Evolutionary conservation across 2,113 vertebrate species (phyloP), one percentile per base, ranked within the genome.

Genomic region (Nestor notabilis): DNA sequence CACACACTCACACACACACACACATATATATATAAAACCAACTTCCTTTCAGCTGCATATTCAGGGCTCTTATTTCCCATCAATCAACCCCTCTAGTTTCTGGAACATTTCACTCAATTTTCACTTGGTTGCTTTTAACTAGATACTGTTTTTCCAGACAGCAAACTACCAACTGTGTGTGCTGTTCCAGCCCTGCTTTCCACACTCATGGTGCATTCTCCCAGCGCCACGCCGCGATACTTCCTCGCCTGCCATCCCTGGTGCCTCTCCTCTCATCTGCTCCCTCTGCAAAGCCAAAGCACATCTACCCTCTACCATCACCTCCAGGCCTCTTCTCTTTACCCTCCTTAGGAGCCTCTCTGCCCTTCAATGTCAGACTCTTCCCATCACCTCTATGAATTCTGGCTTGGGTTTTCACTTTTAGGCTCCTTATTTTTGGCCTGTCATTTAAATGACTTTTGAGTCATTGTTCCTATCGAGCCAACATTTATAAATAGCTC

Each of bases 401-500:
- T 80, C 82, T 66, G 25, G 44, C 46, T 79, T 86, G 28, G 28
- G n/a, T 86, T 95, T 94, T 66, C 69, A 65, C 35, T 93, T 84
- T 69, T 29, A 95, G 31, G 41, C n/a, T 58, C 61, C 79, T 90
- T 94, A 89, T 87, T 83, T 90, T 95, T 80, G 89, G 82, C 33
- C 69, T 49, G 20, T 70, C 64, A 76, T 93, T 92, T 87, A 70
- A 85, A 92, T 92, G 84, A 91, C 47, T 84, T 87, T 96, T 64
- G 87, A 89, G 84, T 93, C 89, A 86, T 61, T 96, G 88, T 86
- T 94, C 83, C 86, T 90, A 94, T 68, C 5, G 1, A 90, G 92
- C 68, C 90, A 83, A 83, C 70, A 53, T 65, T 96, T 96, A 96
- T 89, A 83, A 90, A 94, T 93, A 96, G 75, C 63, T 63, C 50